phyloP scores from a whole-genome alignment of 2,888 invertebrate species.

The Eremobia ochroleuca region DNA sequence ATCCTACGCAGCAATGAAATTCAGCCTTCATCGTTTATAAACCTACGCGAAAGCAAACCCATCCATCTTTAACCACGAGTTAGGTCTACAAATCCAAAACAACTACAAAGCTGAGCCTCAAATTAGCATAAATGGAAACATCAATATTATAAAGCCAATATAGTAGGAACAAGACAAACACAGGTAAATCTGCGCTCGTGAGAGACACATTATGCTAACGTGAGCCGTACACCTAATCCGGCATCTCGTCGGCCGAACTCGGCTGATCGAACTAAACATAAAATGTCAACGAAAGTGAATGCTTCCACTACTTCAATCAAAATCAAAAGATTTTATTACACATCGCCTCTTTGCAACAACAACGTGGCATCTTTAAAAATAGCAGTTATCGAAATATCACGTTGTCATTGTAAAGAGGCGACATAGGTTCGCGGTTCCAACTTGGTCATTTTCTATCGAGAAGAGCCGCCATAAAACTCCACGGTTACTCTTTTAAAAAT shows the following conservation, averaged over 20 bases:
- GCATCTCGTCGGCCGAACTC: not conserved
- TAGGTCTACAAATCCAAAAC: slow-evolving; percentile 17
- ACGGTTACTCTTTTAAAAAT: no score
- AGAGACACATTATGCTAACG: slow-evolving; percentile 57
- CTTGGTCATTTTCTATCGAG: no score
- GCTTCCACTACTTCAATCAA: no score
- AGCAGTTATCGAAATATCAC: no score
- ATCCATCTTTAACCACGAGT: slow-evolving; percentile 15
- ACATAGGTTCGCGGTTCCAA: no score
- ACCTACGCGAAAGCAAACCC: not conserved
- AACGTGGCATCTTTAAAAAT: no score
- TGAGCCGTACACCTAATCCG: not conserved
- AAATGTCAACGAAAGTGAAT: not conserved
- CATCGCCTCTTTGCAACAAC: no score
- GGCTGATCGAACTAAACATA: not conserved
- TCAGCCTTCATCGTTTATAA: not conserved
- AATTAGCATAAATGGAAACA: slow-evolving; percentile 61
- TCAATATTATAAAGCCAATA: slow-evolving; percentile 62
- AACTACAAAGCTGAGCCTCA: slow-evolving; percentile 17
- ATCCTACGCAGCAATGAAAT: not conserved
- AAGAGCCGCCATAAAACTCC: no score
- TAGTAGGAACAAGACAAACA: slow-evolving; percentile 47
- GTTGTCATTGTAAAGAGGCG: no score
- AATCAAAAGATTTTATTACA: no score
- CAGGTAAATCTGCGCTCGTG: slow-evolving; percentile 60